Percentiles rank a stretch among this genome's conserved stretches.
Evolutionary conservation across 64 coral and sea anemone species (phyloP).

Genomic region (Hydrozoanthus tunicans): DNA sequence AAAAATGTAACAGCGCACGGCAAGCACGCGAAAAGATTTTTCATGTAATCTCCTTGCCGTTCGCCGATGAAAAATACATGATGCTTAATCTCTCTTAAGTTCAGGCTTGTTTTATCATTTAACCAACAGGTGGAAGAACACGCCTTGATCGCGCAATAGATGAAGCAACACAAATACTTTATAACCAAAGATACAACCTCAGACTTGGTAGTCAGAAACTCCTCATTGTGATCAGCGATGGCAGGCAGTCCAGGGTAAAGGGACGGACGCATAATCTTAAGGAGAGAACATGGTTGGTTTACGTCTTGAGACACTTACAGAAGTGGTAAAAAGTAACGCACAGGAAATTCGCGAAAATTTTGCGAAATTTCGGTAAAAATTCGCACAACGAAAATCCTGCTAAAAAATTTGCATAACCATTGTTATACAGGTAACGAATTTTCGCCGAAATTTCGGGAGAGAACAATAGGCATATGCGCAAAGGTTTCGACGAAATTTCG

Average conservation of each 20-base stretch:
- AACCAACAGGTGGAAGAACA: slow-evolving; percentile 8
- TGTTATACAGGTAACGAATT: too few species aligned
- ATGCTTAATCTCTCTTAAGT: not conserved
- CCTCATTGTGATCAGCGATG: slow-evolving; percentile 32
- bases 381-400: too few species aligned
- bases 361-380: too few species aligned
- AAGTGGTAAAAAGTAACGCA: not conserved
- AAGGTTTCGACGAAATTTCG: too few species aligned
- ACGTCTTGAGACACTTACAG: not conserved
- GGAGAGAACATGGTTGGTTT: not conserved
- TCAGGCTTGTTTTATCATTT: not conserved
- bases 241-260: not conserved
- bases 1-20: too few species aligned
- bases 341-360: not conserved
- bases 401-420: too few species aligned
- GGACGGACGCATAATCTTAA: not conserved
- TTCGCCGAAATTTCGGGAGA: too few species aligned
- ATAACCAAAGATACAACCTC: slow-evolving; percentile 9
- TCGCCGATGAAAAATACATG: not conserved
- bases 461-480: too few species aligned
- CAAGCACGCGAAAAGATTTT: too few species aligned
- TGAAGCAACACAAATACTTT: slow-evolving; percentile 1
- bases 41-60: not conserved
- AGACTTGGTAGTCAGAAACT: not conserved
- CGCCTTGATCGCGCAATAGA: slow-evolving; percentile 30